phyloP scores from a whole-genome alignment of 2,888 invertebrate genomes.

The Pollenia amentaria region DNA sequence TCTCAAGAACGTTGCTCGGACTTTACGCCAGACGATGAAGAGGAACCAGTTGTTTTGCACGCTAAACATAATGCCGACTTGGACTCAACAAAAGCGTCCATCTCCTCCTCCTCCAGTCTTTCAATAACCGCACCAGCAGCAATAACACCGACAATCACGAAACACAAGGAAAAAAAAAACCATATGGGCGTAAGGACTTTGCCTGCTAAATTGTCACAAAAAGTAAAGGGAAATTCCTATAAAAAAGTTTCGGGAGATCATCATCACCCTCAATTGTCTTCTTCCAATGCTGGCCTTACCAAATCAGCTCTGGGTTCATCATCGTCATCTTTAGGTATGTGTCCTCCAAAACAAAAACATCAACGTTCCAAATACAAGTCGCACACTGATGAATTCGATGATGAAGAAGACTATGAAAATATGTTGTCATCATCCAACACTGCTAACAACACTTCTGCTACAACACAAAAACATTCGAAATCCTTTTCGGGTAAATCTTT shows the following conservation, averaged over 20 bases:
- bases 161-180: constrained; percentile 83
- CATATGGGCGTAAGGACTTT: constrained; percentile 82
- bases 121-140: constrained; percentile 46
- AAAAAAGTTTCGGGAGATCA: constrained; percentile 81
- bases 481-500: constrained; percentile 65
- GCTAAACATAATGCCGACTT: constrained; percentile 66
- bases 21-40: constrained; percentile 84
- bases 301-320: constrained; percentile 78
- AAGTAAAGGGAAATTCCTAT: constrained; percentile 83
- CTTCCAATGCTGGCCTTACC: constrained; percentile 60
- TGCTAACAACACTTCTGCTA: constrained; percentile 34
- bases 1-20: constrained; percentile 83
- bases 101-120: constrained; percentile 75
- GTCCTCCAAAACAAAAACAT: constrained; percentile 80
- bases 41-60: constrained; percentile 83
- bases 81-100: constrained; percentile 73
- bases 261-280: constrained; percentile 8
- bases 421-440: constrained; percentile 46
- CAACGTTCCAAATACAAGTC: constrained; percentile 80
- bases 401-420: constrained; percentile 72
- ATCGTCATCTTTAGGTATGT: constrained; percentile 79
- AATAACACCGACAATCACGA: constrained; percentile 71
- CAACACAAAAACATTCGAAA: constrained; percentile 70
- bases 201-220: constrained; percentile 84
- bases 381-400: constrained; percentile 79